These are phyloP conservation scores for Pyrgilauda ruficollis DNA, from an alignment of 2,113 vertebrate genomes.

Conservation along the genomic window DNA sequence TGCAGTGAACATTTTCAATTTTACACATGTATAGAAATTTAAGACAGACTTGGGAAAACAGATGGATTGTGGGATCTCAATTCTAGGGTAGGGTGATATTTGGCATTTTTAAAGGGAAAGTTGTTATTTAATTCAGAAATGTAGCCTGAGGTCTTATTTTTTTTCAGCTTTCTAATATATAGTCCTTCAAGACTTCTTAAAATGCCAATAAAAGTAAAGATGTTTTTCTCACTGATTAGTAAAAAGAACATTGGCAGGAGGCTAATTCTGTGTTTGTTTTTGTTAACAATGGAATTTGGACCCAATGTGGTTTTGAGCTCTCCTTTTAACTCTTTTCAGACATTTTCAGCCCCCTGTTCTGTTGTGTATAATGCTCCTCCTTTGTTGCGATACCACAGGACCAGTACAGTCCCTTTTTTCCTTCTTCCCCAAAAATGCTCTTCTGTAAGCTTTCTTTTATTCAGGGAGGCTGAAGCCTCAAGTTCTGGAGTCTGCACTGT, in stretches of 20 bases:
- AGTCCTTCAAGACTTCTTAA: neutral
- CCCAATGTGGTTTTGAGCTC: neutral
- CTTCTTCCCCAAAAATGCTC: neutral
- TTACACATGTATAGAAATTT: neutral
- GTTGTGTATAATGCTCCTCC: neutral
- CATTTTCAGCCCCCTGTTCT: neutral
- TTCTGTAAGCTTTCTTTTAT: neutral
- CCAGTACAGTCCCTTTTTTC: neutral
- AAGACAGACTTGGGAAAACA: neutral
- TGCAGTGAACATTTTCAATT: neutral
- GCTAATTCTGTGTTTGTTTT: neutral
- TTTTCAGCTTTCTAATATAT: neutral
- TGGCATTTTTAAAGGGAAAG: neutral
- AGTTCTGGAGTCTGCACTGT: neutral
- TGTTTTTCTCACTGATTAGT: neutral
- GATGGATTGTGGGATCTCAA: neutral
- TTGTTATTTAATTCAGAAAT: neutral
- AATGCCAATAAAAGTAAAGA: neutral
- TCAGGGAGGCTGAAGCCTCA: neutral
- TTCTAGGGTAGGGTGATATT: neutral
- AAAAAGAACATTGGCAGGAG: neutral
- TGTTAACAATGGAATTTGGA: neutral
- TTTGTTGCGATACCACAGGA: neutral
- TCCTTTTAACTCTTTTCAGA: neutral
- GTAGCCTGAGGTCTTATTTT: neutral